These are phyloP conservation scores for Gyps fulvus DNA, from an alignment of 2,113 vertebrate species.

Conservation along the genomic window DNA sequence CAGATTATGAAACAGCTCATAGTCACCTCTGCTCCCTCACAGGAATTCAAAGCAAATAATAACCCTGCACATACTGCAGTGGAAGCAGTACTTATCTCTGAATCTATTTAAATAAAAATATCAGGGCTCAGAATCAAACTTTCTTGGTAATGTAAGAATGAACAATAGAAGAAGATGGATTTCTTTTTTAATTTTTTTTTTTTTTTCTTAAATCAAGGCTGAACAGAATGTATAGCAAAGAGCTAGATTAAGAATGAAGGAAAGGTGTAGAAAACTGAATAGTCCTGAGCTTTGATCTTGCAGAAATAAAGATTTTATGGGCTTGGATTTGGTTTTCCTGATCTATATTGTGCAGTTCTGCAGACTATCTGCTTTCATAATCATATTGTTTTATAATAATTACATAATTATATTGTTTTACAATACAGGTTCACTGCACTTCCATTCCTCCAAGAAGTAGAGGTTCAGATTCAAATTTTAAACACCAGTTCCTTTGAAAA, in stretches of 20 bases:
- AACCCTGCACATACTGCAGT: background rate
- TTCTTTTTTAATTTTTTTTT: background rate
- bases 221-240: background rate
- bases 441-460: background rate
- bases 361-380: background rate
- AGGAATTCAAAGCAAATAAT: background rate
- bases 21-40: background rate
- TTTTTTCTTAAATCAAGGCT: background rate
- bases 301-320: background rate
- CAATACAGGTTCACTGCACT: background rate
- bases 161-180: background rate
- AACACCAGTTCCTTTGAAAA: background rate
- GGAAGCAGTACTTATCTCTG: background rate
- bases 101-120: background rate
- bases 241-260: background rate
- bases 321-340: background rate
- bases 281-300: background rate
- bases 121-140: background rate
- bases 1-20: background rate
- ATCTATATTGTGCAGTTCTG: background rate
- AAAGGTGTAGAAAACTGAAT: background rate
- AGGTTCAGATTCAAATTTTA: background rate
- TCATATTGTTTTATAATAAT: background rate
- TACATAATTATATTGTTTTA: background rate
- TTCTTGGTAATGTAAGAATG: background rate